Evolutionary conservation across 2,888 invertebrate genomes (phyloP), one percentile per base, ranked within the genome.

Genomic region (Lucinisca nassula): DNA sequence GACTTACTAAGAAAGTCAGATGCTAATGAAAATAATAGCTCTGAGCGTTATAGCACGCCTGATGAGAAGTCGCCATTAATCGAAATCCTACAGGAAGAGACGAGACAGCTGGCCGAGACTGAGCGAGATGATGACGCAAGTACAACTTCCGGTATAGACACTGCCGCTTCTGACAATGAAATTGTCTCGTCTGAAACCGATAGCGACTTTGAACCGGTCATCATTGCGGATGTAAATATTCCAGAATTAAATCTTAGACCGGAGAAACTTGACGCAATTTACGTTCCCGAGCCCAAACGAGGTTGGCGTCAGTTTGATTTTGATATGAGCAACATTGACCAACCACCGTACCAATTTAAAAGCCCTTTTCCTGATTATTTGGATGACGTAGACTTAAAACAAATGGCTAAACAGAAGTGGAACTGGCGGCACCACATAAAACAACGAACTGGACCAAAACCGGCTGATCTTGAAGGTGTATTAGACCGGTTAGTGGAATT

Each of bases 261-360:
- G 0, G 95, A 95, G 78, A 92, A 92, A 83, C 84, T 94, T 61
- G 95, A 95, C 87, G 90, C 91, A 51, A 84, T 95, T 70, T 92
- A 94, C 80, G 89, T 93, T n/a, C 94, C 94, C 0, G 93, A 92
- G 67, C 91, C 93, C 37, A 91, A 91, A 58, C 89, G 92, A 35
- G 95, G 95, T 78, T 92, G 93, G 90, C 86, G 93, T 10, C 91
- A 93, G 49, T 95, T 93, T 79, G 95, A 95, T 80, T 95, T 95
- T 85, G 94, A 95, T 85, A 94, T 93, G 61, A 89, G 91, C 32
- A 93, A 93, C 32, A 86, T 92, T 24, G 94, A 94, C 24, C 37
- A 91, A 45, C 94, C 94, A 0, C 87, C 91, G 1, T 95, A 94
- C 85, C 91, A 92, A 78, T 95, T 95, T 75, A 79, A 87, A 38